phyloP scores from a whole-genome alignment of 2,113 vertebrate genomes.

The Hemibates koningsi region DNA sequence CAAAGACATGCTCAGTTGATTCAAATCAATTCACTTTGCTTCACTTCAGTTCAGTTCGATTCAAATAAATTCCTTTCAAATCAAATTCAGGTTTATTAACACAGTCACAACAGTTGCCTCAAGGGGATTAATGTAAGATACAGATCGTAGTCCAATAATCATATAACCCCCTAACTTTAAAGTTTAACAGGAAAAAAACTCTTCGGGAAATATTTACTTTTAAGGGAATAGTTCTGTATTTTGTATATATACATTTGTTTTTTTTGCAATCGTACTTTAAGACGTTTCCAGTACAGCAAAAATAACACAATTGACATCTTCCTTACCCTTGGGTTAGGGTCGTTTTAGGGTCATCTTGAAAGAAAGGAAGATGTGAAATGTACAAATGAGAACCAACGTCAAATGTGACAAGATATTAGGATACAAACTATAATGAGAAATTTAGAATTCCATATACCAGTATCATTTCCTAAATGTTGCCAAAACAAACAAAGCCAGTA shows the following conservation, averaged over 20 bases:
- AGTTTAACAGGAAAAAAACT: background rate
- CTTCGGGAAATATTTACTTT: background rate
- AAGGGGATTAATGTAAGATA: background rate
- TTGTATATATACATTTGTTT: background rate
- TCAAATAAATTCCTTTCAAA: background rate
- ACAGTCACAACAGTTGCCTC: background rate
- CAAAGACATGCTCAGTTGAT: background rate
- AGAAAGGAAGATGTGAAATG: background rate
- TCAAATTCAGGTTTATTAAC: fast-evolving
- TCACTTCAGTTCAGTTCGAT: background rate
- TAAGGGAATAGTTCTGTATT: background rate
- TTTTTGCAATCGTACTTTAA: background rate
- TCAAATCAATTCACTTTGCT: background rate
- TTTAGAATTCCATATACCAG: background rate
- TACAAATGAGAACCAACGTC: background rate
- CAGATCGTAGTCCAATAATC: background rate
- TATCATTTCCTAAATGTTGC: background rate
- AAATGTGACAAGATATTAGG: background rate
- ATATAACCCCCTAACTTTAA: background rate
- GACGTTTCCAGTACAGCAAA: background rate
- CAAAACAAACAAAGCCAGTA: background rate
- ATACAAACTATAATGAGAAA: background rate
- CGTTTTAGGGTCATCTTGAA: background rate
- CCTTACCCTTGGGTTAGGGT: background rate
- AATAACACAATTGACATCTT: background rate